A percentile compares a stretch with the other conserved stretches of the same genome.
These are phyloP conservation scores for Tiaroga cobitis DNA, from an alignment of 2,797 vertebrate genomes.

Conservation along the genomic window DNA sequence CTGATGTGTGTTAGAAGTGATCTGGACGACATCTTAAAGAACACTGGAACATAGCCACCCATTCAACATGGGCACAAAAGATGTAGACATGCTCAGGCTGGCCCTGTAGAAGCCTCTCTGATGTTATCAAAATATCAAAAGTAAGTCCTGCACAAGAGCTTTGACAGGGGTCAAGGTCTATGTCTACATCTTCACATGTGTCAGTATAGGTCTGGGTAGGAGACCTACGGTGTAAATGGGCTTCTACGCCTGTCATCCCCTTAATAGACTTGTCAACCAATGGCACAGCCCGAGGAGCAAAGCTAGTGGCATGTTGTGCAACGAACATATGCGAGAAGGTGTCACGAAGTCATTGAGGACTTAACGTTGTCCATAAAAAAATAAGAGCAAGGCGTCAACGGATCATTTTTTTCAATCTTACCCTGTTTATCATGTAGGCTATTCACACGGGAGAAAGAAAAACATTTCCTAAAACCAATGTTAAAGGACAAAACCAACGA, in stretches of 20 bases:
- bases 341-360: constrained; percentile 22
- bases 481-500: not conserved
- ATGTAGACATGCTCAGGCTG: constrained; percentile 42
- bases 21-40: constrained; percentile 36
- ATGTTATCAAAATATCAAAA: constrained; percentile 62
- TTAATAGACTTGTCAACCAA: constrained; percentile 65
- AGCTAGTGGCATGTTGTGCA: constrained; percentile 57
- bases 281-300: constrained; percentile 59
- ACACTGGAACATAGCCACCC: constrained; percentile 33
- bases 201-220: constrained; percentile 60
- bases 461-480: not conserved
- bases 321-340: constrained; percentile 51
- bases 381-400: not conserved
- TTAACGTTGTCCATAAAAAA: constrained; percentile 4
- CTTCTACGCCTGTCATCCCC: constrained; percentile 62
- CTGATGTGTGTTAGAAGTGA: constrained; percentile 16
- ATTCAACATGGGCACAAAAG: constrained; percentile 43
- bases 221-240: constrained; percentile 61
- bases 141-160: constrained; percentile 54
- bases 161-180: constrained; percentile 61
- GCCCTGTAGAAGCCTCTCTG: constrained; percentile 50
- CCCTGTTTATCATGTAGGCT: not conserved
- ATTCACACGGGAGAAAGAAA: not conserved
- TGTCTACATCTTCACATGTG: constrained; percentile 59
- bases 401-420: constrained; percentile 1